Conservation (phyloP, 2,797 vertebrate species). For the Fundulus diaphanus region DNA sequence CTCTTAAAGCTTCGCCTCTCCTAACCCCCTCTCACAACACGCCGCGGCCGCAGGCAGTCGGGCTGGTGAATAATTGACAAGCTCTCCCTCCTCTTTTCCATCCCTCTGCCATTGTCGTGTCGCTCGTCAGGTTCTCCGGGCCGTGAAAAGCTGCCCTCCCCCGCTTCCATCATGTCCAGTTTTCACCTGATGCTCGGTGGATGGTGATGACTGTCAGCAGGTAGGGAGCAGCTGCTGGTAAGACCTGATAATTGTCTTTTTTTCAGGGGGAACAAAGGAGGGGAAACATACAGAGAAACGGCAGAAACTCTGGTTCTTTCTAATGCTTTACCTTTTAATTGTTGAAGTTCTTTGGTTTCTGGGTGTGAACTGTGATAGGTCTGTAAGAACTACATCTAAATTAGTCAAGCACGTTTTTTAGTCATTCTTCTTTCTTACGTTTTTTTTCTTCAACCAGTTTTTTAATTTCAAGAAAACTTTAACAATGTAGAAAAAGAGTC, state of each 20-base stretch:
- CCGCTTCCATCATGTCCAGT: slow-evolving; percentile 34
- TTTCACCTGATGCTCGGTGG: slow-evolving; percentile 46
- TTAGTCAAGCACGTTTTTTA: not conserved
- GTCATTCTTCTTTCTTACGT: not conserved
- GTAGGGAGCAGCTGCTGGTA: slow-evolving; percentile 52
- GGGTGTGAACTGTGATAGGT: not conserved
- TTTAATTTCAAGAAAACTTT: not conserved
- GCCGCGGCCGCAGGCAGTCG: not conserved
- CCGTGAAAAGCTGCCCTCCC: slow-evolving; percentile 31
- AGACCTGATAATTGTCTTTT: slow-evolving; percentile 12
- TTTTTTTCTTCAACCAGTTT: slow-evolving; percentile 1
- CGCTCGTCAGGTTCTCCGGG: slow-evolving; percentile 31
- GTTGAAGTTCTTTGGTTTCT: not conserved
- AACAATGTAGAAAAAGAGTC: not conserved
- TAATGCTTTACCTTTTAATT: not conserved
- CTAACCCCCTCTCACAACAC: slow-evolving; percentile 28
- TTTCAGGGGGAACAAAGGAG: not conserved
- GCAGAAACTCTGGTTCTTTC: not conserved
- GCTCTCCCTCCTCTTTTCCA: slow-evolving; percentile 52
- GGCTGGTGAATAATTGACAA: slow-evolving; percentile 77
- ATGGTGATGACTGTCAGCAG: slow-evolving; percentile 28
- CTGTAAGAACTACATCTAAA: not conserved
- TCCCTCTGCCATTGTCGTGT: slow-evolving; percentile 55
- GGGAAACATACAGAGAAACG: not conserved
- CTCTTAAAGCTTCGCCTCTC: slow-evolving; percentile 47